Evolutionary conservation across 2,888 invertebrate species (phyloP).

Genomic region (Xylophagus ater): DNA sequence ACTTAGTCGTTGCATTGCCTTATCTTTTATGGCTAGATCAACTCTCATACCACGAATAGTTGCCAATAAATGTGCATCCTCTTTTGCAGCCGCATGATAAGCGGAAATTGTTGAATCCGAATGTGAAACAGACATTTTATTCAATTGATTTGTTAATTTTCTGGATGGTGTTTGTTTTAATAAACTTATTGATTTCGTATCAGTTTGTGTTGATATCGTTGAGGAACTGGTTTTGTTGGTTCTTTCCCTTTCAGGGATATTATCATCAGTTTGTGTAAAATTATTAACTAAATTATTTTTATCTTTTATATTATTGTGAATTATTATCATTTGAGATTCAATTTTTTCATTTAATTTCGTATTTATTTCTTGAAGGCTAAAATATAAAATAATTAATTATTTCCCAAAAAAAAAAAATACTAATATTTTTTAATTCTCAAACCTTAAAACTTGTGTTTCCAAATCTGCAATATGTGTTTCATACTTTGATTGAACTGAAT

Average conservation of each 20-base stretch:
- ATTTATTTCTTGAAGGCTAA: slow-evolving; percentile 39
- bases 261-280: slow-evolving; percentile 37
- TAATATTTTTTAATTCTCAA: slow-evolving; percentile 10
- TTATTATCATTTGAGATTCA: slow-evolving; percentile 36
- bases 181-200: slow-evolving; percentile 31
- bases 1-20: slow-evolving; percentile 56
- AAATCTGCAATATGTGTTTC: slow-evolving; percentile 62
- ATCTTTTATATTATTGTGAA: slow-evolving; percentile 27
- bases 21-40: slow-evolving; percentile 63
- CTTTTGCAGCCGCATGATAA: slow-evolving; percentile 43
- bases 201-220: slow-evolving; percentile 44
- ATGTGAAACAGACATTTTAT: slow-evolving; percentile 38
- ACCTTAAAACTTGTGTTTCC: slow-evolving; percentile 51
- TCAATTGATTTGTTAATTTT: slow-evolving; percentile 9
- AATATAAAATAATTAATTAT: slow-evolving; percentile 3
- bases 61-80: slow-evolving; percentile 65
- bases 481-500: slow-evolving; percentile 65
- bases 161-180: slow-evolving; percentile 35
- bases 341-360: slow-evolving; percentile 46
- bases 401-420: slow-evolving; percentile 6
- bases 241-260: slow-evolving; percentile 28
- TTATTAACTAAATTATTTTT: slow-evolving; percentile 8
- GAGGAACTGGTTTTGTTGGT: slow-evolving; percentile 31
- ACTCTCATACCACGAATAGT: slow-evolving; percentile 68
- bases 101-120: slow-evolving; percentile 40